Evolutionary conservation across 2,113 vertebrate genomes (phyloP).

Genomic region (Halichoeres trimaculatus): DNA sequence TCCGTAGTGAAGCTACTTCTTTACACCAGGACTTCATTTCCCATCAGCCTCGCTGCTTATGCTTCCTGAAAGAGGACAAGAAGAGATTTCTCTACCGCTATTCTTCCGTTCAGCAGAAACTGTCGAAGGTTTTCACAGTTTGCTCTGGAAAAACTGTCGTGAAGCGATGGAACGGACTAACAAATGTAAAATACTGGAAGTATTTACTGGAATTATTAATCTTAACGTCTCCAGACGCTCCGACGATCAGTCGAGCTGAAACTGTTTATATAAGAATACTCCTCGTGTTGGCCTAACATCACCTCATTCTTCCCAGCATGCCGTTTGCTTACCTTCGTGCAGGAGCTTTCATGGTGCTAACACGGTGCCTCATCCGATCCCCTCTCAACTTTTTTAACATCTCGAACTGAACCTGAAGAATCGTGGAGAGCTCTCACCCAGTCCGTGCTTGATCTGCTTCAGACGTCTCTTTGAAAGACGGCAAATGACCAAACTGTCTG

Average conservation of each 20-base stretch:
- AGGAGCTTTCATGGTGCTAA: constrained; percentile 48
- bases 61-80: constrained; percentile 4
- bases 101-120: constrained; percentile 4
- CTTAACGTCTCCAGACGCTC: constrained; percentile 23
- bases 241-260: constrained; percentile 28
- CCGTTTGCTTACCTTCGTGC: constrained; percentile 12
- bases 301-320: constrained; percentile 54
- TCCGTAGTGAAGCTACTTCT: constrained; percentile 5
- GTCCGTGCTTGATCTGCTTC: not conserved
- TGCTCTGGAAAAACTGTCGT: not conserved
- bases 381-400: not conserved
- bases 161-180: not conserved
- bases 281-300: constrained; percentile 22
- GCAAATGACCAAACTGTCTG: constrained; percentile 4
- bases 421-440: not conserved
- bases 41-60: constrained; percentile 46
- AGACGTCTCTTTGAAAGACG: too few relatives aligned
- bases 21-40: constrained; percentile 25
- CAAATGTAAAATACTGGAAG: constrained; percentile 49
- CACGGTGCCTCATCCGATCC: constrained; percentile 22
- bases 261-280: constrained; percentile 25
- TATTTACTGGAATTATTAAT: constrained; percentile 38
- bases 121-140: not conserved
- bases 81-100: not conserved
- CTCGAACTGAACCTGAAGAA: not conserved